Conservation (phyloP, 2,113 vertebrate genomes). For the Apteryx mantelli region DNA sequence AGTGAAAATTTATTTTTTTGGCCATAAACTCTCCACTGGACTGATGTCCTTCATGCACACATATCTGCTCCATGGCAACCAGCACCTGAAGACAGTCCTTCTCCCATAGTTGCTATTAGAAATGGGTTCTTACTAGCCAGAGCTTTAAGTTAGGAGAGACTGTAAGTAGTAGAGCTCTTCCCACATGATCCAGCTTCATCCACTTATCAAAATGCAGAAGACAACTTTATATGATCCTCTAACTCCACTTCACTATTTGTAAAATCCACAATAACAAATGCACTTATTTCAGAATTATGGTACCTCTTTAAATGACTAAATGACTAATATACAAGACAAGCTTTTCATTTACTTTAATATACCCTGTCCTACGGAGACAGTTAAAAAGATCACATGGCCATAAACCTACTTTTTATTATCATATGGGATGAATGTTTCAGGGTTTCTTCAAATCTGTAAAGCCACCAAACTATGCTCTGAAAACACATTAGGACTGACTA, state of each 20-base stretch:
- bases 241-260: not conserved
- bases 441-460: not conserved
- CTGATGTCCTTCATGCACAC: not conserved
- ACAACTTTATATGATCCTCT: not conserved
- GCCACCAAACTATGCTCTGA: not conserved
- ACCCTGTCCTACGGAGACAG: not conserved
- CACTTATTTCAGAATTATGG: not conserved
- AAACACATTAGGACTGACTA: not conserved
- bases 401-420: not conserved
- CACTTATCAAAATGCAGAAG: not conserved
- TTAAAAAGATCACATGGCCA: not conserved
- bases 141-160: not conserved
- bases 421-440: not conserved
- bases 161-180: not conserved
- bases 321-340: not conserved
- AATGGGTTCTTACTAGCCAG: not conserved
- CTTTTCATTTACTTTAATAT: not conserved
- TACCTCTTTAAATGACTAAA: not conserved
- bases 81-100: not conserved
- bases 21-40: not conserved
- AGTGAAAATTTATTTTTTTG: not conserved
- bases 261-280: not conserved
- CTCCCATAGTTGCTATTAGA: not conserved
- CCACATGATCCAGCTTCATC: not conserved
- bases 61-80: not conserved